Evolutionary conservation across 2,113 vertebrate species (phyloP), one percentile per base, ranked within the genome.

Genomic region (Barnardius zonarius): DNA sequence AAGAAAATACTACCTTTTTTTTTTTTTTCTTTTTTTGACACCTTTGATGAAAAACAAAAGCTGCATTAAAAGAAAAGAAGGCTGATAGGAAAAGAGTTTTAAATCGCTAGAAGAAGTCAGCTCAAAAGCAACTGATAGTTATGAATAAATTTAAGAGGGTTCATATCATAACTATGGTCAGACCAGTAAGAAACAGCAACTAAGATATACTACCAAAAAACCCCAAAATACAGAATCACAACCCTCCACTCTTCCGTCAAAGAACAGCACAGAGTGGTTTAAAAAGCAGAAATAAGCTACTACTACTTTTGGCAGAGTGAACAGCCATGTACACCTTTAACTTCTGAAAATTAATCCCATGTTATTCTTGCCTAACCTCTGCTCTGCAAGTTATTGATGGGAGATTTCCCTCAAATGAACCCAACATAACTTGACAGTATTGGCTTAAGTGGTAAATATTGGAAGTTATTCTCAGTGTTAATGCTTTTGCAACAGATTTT

Each of bases 121-220:
- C 59, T 94, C 84, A 95, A 92, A 96, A 93, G 39, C 24, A 84
- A 93, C 2, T 87, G 11, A 93, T 61, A 54, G 46, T 28, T 79
- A 72, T 10, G 13, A 79, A 94, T 5, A 93, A n/a, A 93, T 78
- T 77, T 76, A 17, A 25, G 39, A 86, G 41, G 11, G 13, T 79
- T 93, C 24, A 17, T 52, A 46, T 93, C 24, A 17, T 52, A 46
- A 59, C 39, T 79, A 69, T n/a, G 70, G 49, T 31, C n/a, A 85
- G 13, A 67, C 20, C 7, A 86, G 23, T 64, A 59, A 87, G 80
- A 73, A 90, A 95, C 23, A 74, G 13, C 33, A 81, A 64, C 35
- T 76, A 77, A 77, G 22, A 78, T 61, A 90, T 74, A 85, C 78
- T 72, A 43, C 11, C 15, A 81, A 77, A 77, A 51, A 88, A 16